These are phyloP conservation scores for Chydorus sphaericus DNA, from an alignment of 2,888 invertebrate species.

Conservation along the genomic window DNA sequence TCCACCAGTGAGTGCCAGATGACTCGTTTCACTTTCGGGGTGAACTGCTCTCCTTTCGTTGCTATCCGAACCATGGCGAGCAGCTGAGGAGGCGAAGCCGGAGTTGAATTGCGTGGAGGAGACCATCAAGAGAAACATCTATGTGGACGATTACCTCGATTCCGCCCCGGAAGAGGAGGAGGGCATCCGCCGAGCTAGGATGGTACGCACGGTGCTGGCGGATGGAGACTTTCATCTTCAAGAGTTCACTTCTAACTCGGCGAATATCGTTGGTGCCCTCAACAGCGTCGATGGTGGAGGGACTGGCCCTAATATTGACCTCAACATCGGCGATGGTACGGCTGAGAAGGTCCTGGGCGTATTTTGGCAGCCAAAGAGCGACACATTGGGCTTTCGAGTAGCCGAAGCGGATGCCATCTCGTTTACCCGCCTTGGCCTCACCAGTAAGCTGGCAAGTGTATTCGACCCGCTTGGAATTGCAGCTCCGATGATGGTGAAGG, in stretches of 20 bases:
- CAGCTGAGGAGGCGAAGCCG: not conserved
- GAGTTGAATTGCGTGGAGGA: not conserved
- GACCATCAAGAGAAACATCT: not conserved
- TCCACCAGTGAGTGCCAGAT: not conserved
- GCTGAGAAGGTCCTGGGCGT: constrained; percentile 1
- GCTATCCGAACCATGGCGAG: not conserved
- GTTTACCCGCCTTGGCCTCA: not conserved
- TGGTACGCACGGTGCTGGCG: not conserved
- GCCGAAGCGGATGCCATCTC: not conserved
- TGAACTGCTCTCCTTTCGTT: constrained; percentile 7
- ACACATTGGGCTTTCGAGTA: not conserved
- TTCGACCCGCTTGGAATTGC: constrained; percentile 1
- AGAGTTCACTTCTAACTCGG: not conserved
- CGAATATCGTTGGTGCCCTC: not conserved
- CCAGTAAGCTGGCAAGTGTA: not conserved
- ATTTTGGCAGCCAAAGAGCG: not conserved
- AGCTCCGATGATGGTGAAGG: not conserved
- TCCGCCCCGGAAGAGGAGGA: not conserved
- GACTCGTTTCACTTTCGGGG: constrained; percentile 7
- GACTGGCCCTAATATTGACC: not conserved
- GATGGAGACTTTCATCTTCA: not conserved
- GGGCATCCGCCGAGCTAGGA: not conserved
- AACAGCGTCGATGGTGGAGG: not conserved
- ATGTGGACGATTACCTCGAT: constrained; percentile 9
- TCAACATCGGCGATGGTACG: not conserved